Base-by-base conservation (phyloP, 2,113 vertebrate genomes). In the Callopanchax toddi region DNA sequence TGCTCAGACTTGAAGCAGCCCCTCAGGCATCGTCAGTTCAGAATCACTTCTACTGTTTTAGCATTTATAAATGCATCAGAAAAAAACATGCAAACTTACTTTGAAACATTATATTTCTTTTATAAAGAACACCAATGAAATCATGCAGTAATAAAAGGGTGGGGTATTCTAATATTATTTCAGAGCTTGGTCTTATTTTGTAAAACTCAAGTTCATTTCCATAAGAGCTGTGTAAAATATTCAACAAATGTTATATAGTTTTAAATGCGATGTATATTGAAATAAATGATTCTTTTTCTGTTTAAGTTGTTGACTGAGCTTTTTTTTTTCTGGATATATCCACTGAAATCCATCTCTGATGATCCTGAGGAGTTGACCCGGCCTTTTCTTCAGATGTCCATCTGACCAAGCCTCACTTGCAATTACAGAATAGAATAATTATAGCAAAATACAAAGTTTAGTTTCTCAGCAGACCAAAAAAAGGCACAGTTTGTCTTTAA, bases 161-260 rank as follows among this genome's bases (percentile, higher is more conserved):
- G 80, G 89, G 80, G 89, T 90, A 91, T 86, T 65, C 29, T 48
- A 81, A 67, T 67, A 88, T 76, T 67, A 93, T 94, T 94, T 94
- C 85, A 92, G 82, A 95, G 93, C 94, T 94, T 93, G 90, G 92
- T 94, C 91, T 96, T 96, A 93, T 98, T 96, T 97, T 97, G 88
- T 94, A 96, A 95, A 93, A 89, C 90, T 93, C 86, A 72, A 82
- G 71, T 90, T 92, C 89, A 92, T 94, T 94, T 94, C 91, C 84
- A 76, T 93, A 92, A 92, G 93, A 94, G 81, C 82, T 89, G 82
- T 89, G 92, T 90, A 91, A 89, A 92, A 77, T 87, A 89, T 93
- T 93, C 92, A 91, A 91, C 89, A 93, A 67, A 86, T 92, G 91
- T 84, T 82, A 78, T 94, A 87, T 87, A 87, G 90, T 94, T 94